Evolutionary conservation across 2,797 vertebrate species (phyloP), one percentile per base, ranked within the genome.

Genomic region (Pristis pectinata): DNA sequence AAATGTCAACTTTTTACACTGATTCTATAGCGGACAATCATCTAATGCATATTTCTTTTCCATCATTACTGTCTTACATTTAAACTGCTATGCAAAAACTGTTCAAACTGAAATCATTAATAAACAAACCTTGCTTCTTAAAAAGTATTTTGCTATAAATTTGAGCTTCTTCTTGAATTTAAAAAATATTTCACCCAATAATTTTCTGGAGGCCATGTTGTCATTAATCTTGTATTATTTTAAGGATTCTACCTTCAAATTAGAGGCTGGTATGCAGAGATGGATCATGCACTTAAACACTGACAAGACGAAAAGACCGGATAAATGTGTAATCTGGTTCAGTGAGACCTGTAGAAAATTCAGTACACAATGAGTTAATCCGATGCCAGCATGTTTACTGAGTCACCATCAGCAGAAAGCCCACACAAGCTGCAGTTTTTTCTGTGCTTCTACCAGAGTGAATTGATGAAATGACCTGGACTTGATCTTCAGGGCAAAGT

Each of bases 391-490:
- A 95, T 99, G 98, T 99, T 98, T 98, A 98, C 98, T 97, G 97
- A 98, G 98, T 98, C 97, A 97, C 98, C 97, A 97, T 97, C 97
- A 98, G 98, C 98, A 97, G 97, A 97, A 97, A 97, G 97, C 97
- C 96, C 95, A 91, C 96, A 96, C 87, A 95, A 96, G 95, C 96
- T 95, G 95, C 95, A 79, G 61, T 83, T 64, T 94, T 96, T 97
- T 97, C 95, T 97, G 97, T 98, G 97, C 96, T 97, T 98, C 98
- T 98, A 97, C 98, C 96, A 87, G 97, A 98, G 97, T 97, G 98
- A 98, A 98, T 98, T 99, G 99, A 99, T 99, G 98, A 98, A 98
- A 99, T 99, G 99, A 99, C 99, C 99, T 96, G 98, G 98, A 98
- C 98, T 98, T 99, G 99, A 99, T 99, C 99, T 99, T 98, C 97